Evolutionary conservation across 2,113 vertebrate species (phyloP), one percentile per base, ranked within the genome.

Genomic region (Ahaetulla prasina): DNA sequence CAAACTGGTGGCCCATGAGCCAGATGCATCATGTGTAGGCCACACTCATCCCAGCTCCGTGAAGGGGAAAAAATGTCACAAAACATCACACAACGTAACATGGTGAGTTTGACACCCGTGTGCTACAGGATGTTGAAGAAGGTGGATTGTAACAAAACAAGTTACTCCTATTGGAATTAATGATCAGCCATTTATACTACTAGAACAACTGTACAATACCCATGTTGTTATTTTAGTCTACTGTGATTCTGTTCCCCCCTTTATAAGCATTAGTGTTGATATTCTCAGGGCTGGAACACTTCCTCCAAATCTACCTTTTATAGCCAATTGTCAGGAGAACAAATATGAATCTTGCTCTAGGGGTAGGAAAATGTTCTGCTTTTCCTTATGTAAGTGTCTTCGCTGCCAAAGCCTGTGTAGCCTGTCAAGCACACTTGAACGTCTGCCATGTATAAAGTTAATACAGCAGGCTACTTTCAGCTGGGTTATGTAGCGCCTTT

Each of bases 391-490:
- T 30, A 47, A 6, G 39, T 57, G 50, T 4, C 90, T 94, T 16
- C 57, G 7, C 25, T 35, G 93, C 89, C 57, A 90, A 93, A 96
- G 94, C 54, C 50, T 16, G 57, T 54, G 2, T 8, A 92, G 50
- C 88, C 90, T 86, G 93, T 94, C 94, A 93, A 1, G 63, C 18
- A 87, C 0, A 0, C 45, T 91, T 93, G 91, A 85, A n/a, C 8
- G 57, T 88, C 92, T 96, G 96, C 92, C 92, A 63, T 0, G 53
- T 54, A 87, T 92, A 94, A 95, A 95, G 95, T 94, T 94, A 92
- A 88, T 92, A 88, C 95, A 96, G 39, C 89, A 35, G 84, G 63
- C 92, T 92, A 85, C 55, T 90, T 92, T 91, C 89, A 80, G 35
- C 54, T 91, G 80, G 2, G 27, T 89, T 93, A 93, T 12, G 22